Conservation (phyloP, 2,113 vertebrate species). For the Cettia cetti region DNA sequence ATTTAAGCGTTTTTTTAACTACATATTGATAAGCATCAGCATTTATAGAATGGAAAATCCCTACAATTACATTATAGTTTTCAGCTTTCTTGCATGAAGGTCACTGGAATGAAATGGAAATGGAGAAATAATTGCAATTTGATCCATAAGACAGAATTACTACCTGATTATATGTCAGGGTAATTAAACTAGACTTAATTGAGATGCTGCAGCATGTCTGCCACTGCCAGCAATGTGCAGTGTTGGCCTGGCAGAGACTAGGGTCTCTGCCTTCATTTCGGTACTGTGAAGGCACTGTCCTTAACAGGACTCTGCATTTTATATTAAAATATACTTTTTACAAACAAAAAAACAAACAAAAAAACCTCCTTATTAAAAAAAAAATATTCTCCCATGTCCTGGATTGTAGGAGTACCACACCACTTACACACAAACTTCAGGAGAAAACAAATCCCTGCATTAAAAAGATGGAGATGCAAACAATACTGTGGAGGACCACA, state of each 20-base stretch:
- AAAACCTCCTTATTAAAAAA: neutral
- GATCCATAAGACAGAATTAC: neutral
- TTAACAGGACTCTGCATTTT: neutral
- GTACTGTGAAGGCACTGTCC: neutral
- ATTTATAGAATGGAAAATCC: neutral
- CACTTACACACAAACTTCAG: neutral
- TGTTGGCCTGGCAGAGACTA: neutral
- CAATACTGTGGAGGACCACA: neutral
- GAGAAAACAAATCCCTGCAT: neutral
- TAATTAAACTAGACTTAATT: conserved; percentile 4
- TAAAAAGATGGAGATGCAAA: neutral
- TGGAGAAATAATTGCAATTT: neutral
- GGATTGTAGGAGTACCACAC: neutral
- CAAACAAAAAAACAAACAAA: neutral
- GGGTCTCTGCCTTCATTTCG: neutral
- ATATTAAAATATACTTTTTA: neutral
- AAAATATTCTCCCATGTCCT: neutral
- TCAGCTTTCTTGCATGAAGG: neutral
- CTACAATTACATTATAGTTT: neutral
- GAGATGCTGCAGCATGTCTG: neutral
- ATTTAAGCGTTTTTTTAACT: neutral
- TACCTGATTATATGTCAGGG: neutral
- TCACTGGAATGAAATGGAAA: neutral
- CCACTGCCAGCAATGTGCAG: neutral
- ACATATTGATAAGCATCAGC: neutral